These are phyloP conservation scores for Lepidotrigona ventralis DNA, from an alignment of 1,140 invertebrate genomes.

Conservation along the genomic window DNA sequence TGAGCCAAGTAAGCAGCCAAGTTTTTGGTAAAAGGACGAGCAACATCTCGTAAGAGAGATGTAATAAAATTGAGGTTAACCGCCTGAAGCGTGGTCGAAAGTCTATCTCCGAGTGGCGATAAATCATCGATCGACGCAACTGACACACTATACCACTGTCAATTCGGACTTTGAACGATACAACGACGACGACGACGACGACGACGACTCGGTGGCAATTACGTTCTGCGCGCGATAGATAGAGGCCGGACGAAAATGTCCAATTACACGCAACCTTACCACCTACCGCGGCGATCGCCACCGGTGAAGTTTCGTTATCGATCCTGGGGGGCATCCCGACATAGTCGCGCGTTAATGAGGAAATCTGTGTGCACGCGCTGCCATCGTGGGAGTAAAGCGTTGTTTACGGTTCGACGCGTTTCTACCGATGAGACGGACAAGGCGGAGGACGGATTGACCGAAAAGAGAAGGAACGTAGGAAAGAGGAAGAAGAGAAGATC, in stretches of 20 bases:
- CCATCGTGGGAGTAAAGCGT: conserved; percentile 48
- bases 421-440: conserved; percentile 24
- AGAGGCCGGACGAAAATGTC: conserved; percentile 41
- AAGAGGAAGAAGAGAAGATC: conserved; percentile 24
- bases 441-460: background rate
- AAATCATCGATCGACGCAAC: background rate
- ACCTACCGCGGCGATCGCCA: conserved; percentile 58
- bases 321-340: conserved; percentile 29
- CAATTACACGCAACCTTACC: conserved; percentile 58
- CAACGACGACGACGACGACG: background rate
- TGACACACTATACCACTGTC: conserved; percentile 17
- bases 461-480: conserved; percentile 14
- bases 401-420: conserved; percentile 44
- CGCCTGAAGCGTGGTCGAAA: background rate
- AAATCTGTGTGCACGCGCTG: conserved; percentile 37
- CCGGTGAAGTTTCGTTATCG: conserved; percentile 48
- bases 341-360: conserved; percentile 54
- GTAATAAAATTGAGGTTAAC: background rate
- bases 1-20: background rate
- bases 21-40: background rate
- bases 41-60: background rate
- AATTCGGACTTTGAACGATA: background rate
- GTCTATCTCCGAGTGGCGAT: background rate
- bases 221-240: conserved; percentile 41
- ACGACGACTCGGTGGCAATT: conserved; percentile 28